Evolutionary conservation across 2,113 vertebrate species (phyloP).

Genomic region (Antechinus flavipes): DNA sequence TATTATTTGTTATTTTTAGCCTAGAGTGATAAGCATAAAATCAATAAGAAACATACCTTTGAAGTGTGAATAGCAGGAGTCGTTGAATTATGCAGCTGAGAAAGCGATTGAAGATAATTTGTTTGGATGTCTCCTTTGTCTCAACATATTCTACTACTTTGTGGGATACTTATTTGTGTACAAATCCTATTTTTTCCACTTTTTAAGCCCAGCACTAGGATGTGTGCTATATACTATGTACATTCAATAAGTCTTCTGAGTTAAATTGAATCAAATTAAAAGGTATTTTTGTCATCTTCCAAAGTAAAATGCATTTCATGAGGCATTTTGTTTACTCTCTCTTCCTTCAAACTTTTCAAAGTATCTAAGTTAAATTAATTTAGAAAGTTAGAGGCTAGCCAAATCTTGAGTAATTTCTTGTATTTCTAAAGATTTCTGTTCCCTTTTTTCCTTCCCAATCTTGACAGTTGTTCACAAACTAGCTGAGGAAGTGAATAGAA

Average conservation of each 20-base stretch:
- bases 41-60: not conserved
- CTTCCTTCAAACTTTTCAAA: not conserved
- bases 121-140: not conserved
- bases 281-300: not conserved
- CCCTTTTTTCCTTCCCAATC: not conserved
- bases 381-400: not conserved
- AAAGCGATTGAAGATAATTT: not conserved
- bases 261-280: not conserved
- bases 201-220: not conserved
- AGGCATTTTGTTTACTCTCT: not conserved
- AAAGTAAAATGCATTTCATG: not conserved
- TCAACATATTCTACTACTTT: not conserved
- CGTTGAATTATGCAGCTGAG: not conserved
- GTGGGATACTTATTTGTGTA: not conserved
- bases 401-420: not conserved
- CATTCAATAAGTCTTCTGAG: not conserved
- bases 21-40: not conserved
- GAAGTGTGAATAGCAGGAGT: not conserved
- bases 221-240: not conserved
- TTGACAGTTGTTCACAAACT: not conserved
- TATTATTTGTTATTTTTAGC: not conserved
- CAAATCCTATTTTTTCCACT: not conserved
- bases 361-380: constrained; percentile 9
- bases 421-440: not conserved
- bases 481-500: not conserved